Evolutionary conservation across 2,797 vertebrate species (phyloP), one percentile per base, ranked within the genome.

Genomic region (Peromyscus nudipes): DNA sequence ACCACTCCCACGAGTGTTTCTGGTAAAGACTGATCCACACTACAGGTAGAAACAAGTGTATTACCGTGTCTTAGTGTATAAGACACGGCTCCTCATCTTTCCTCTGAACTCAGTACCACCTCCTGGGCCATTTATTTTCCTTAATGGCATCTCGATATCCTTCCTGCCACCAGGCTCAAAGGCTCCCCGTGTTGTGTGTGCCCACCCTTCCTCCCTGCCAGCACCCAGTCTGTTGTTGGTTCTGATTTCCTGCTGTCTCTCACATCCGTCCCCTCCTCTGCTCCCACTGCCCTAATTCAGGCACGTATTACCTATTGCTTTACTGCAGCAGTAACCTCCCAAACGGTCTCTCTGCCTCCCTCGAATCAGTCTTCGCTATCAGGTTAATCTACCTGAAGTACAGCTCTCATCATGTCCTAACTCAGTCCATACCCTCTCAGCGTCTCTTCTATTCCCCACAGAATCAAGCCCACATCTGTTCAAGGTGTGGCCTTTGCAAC

Each of bases 221-320:
- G n/a, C 75, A 76, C 25, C 84, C 34, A 13, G 27, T 57, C 83
- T 93, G 52, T 80, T 65, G 49, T 94, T 92, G 80, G 1, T n/a
- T 79, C 52, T 81, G 76, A 65, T 49, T 94, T 81, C 55, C 75
- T 65, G 3, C 69, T 71, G 14, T 34, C 85, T 43, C 52, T 94
- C 40, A 37, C 27, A 31, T 49, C 62, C 92, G 57, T 76, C 55
- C 64, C 17, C 57, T 82, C 34, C 83, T 90, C 95, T 13, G 25
- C 87, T 93, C 92, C 88, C 90, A 69, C 95, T 96, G 85, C 57
- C 95, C 95, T 96, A 92, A 88, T 96, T 93, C 60, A 23, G n/a
- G 55, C 49, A 76, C 84, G 93, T 87, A 94, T 94, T 96, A 81
- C 90, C 91, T 88, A 89, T 94, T 82, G 43, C 40, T 46, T 92